Evolutionary conservation across 2,888 invertebrate species (phyloP).

Genomic region (Polydrusus cervinus): DNA sequence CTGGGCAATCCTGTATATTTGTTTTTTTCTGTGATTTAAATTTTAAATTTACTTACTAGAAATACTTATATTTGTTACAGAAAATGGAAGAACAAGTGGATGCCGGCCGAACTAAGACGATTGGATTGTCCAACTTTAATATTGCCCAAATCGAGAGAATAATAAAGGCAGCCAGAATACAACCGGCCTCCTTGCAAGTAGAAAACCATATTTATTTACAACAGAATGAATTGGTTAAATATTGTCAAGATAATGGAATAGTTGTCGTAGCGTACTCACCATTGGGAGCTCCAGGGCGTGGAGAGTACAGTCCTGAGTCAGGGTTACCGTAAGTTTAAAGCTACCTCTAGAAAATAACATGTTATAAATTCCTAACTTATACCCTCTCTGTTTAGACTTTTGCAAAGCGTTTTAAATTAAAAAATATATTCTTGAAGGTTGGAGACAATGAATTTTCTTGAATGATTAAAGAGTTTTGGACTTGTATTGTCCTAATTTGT

Average conservation of each 20-base stretch:
- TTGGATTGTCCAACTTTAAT: constrained; percentile 90
- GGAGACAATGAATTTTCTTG: no score
- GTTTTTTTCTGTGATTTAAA: no score
- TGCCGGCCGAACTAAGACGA: constrained; percentile 81
- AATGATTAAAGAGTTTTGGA: no score
- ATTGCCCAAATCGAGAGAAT: constrained; percentile 79
- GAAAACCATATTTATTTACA: constrained; percentile 75
- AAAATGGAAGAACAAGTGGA: constrained; percentile 79
- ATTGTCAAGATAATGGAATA: constrained; percentile 50
- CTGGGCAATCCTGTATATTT: no score
- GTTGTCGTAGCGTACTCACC: constrained; percentile 69
- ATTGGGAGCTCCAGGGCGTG: constrained; percentile 68
- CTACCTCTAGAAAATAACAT: background rate
- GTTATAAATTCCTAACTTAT: no score
- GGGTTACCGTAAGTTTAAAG: constrained; percentile 34
- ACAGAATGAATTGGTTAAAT: constrained; percentile 69
- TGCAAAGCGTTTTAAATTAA: no score
- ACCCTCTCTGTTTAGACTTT: background rate
- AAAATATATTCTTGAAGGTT: no score
- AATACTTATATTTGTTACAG: constrained; percentile 3
- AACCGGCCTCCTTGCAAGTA: constrained; percentile 78
- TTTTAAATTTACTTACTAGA: no score
- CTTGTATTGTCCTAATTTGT: no score
- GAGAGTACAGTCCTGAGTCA: constrained; percentile 6
- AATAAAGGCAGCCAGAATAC: constrained; percentile 72